A percentile compares a stretch with the other conserved stretches of the same genome.
phyloP scores from a whole-genome alignment of 2,888 invertebrate genomes.

The Augochlorella aurata region DNA sequence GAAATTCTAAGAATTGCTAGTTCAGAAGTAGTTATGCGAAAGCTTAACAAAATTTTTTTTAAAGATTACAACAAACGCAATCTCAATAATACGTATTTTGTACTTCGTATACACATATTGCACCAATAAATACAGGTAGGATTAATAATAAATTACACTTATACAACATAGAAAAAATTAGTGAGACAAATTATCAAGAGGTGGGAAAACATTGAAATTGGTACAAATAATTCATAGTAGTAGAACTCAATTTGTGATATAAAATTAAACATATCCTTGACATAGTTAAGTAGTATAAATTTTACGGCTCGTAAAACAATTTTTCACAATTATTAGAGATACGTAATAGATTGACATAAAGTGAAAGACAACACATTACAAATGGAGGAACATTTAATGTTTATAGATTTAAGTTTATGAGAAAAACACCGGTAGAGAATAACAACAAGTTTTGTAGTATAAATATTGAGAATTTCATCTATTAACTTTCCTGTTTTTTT shows the following conservation, averaged over 20 bases:
- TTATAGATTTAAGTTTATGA: conserved; percentile 36
- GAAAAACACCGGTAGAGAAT: conserved; percentile 58
- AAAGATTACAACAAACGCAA: conserved; percentile 43
- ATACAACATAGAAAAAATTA: conserved; percentile 32
- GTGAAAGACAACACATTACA: conserved; percentile 32
- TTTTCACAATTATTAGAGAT: conserved; percentile 20
- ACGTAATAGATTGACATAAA: conserved; percentile 27
- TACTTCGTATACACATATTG: conserved; percentile 52
- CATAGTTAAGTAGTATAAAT: conserved; percentile 21
- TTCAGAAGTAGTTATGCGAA: conserved; percentile 57
- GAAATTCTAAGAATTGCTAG: not conserved
- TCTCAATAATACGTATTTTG: conserved; percentile 40
- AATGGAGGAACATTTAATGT: conserved; percentile 35
- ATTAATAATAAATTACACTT: conserved; percentile 46
- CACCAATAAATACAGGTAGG: conserved; percentile 55
- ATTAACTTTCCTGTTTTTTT: conserved; percentile 37
- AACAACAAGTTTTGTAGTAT: conserved; percentile 38
- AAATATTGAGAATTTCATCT: conserved; percentile 36
- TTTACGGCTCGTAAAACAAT: conserved; percentile 26
- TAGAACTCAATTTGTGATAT: not conserved
- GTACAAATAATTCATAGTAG: conserved; percentile 34
- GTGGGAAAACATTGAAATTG: conserved; percentile 24
- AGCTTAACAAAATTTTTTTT: conserved; percentile 51
- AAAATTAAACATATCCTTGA: conserved; percentile 13
- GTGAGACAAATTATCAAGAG: conserved; percentile 21